phyloP scores from a whole-genome alignment of 2,797 vertebrate genomes.

The Gambelia wislizenii region DNA sequence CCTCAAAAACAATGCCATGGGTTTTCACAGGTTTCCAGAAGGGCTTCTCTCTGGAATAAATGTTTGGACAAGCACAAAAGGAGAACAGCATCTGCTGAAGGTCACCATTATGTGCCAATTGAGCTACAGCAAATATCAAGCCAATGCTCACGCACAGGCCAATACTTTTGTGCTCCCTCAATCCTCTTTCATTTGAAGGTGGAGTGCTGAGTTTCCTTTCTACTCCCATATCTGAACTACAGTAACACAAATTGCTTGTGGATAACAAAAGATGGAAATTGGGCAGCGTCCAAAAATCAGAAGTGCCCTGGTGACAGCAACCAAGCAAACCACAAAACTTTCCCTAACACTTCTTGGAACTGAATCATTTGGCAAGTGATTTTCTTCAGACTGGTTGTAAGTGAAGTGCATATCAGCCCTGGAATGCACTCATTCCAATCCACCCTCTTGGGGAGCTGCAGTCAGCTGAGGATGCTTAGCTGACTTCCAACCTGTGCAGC shows the following conservation, averaged over 20 bases:
- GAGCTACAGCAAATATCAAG: background rate
- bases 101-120: background rate
- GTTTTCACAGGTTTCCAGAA: background rate
- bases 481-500: background rate
- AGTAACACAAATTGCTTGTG: background rate
- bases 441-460: background rate
- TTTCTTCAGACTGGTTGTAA: background rate
- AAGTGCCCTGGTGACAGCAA: background rate
- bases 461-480: background rate
- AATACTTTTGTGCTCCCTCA: background rate
- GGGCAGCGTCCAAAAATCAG: background rate
- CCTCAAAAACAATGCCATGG: background rate
- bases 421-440: background rate
- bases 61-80: constrained; percentile 3
- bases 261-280: background rate
- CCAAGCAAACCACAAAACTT: background rate
- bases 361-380: background rate
- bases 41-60: background rate
- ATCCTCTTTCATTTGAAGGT: background rate
- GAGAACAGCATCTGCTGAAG: background rate
- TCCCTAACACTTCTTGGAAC: background rate
- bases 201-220: background rate
- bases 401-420: no score
- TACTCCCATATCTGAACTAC: background rate
- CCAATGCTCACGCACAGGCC: background rate